Percentiles rank a stretch among this genome's conserved stretches.
Evolutionary conservation across 2,113 vertebrate genomes (phyloP).

Genomic region (Sceloporus undulatus): DNA sequence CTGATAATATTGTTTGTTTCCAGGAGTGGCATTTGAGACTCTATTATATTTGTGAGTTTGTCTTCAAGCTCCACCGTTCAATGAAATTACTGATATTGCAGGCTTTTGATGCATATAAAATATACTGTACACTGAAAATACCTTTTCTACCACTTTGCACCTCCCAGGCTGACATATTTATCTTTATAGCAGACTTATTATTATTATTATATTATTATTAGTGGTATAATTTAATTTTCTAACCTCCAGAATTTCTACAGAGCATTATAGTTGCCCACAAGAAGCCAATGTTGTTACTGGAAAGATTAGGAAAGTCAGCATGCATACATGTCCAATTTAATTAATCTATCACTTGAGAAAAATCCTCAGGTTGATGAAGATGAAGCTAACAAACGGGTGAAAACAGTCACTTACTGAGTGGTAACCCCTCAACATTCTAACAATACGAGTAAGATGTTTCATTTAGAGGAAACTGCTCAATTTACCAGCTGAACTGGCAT

Average conservation of each 20-base stretch:
- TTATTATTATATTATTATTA: neutral
- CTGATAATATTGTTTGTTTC: constrained; percentile 21
- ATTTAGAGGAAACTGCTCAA: neutral
- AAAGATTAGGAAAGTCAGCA: neutral
- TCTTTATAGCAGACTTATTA: neutral
- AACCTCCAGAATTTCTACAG: neutral
- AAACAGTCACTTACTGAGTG: neutral
- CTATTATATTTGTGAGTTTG: neutral
- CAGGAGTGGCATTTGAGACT: neutral
- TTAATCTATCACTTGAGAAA: neutral
- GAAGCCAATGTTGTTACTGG: neutral
- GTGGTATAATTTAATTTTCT: neutral
- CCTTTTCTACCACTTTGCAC: neutral
- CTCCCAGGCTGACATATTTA: neutral
- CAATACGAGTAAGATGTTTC: too few relatives aligned
- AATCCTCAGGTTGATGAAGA: neutral
- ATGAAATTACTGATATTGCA: neutral
- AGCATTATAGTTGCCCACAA: neutral
- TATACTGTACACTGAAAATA: neutral
- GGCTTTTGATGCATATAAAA: neutral
- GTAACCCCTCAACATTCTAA: neutral
- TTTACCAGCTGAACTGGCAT: too few relatives aligned
- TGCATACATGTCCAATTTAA: neutral
- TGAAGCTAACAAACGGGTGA: too few relatives aligned
- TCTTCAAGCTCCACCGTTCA: neutral